Evolutionary conservation across 2,113 vertebrate genomes (phyloP).

Genomic region (Pseudopodoces humilis): DNA sequence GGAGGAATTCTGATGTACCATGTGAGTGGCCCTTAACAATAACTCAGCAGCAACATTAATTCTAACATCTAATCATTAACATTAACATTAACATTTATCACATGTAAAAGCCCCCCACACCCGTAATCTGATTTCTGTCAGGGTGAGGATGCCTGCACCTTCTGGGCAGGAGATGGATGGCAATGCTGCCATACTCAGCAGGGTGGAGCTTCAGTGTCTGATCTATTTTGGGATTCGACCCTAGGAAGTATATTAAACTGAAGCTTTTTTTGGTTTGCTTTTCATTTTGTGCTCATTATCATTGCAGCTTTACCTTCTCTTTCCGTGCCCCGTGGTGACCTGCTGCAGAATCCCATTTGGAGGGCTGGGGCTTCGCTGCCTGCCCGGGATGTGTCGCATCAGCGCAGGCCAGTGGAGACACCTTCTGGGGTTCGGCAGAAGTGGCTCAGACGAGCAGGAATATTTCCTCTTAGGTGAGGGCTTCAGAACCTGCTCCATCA

Average conservation of each 20-base stretch:
- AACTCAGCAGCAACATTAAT: not conserved
- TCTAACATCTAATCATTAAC: too few relatives aligned
- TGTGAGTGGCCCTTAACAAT: not conserved
- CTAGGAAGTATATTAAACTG: not conserved
- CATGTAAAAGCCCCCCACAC: not conserved
- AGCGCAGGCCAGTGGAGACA: conserved; percentile 44
- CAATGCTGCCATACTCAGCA: fast-evolving
- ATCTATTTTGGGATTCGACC: not conserved
- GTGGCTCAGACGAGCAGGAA: not conserved
- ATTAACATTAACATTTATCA: not conserved
- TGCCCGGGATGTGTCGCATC: not conserved
- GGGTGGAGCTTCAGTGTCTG: not conserved
- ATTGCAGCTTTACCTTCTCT: not conserved
- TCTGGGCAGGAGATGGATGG: not conserved
- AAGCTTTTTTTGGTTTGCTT: not conserved
- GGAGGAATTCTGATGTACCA: not conserved
- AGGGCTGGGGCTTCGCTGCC: not conserved
- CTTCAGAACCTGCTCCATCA: fast-evolving
- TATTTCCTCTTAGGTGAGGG: not conserved
- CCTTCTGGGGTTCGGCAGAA: conserved; percentile 65
- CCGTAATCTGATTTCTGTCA: not conserved
- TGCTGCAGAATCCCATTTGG: not conserved
- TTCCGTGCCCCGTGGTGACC: not conserved
- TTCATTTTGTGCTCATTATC: not conserved
- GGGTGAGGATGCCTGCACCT: not conserved